Evolutionary conservation across 2,113 vertebrate genomes (phyloP), one percentile per base, ranked within the genome.

Genomic region (Lethenteron camtschaticum): DNA sequence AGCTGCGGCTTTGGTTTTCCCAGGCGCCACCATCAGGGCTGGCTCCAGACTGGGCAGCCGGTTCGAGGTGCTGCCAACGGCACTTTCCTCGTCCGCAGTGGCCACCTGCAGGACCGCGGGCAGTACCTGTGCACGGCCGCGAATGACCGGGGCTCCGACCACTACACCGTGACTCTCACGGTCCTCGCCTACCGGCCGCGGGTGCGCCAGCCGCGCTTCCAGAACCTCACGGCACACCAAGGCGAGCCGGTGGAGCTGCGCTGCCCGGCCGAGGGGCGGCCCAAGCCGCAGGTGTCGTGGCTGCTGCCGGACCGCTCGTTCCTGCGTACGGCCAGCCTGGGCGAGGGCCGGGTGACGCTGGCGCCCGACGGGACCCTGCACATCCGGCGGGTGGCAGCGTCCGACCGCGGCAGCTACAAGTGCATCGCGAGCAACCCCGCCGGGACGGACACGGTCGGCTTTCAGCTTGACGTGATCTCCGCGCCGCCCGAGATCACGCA

Each of bases 61-160:
- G 8, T 87, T 88, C 60, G 81, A 91, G 72, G 84, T 95, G 20
- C 80, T 83, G 70, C 75, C 20, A 89, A 91, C 6, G 91, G 91
- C 3, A 85, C 86, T 0, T 75, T 96, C 2, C 70, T 83, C 74
- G 86, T 96, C 71, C 82, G 75, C 13, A 81, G 78, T 4, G 79
- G 76, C 1, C 85, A 87, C 3, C 76, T 80, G 9, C 78, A 81
- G 24, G 91, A 96, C 73, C 78, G 68, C 0, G 90, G 89, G 2
- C 86, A 83, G 72, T 96, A 92, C 76, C 57, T 84, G 70, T 96
- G 91, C 75, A 82, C 76, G 0, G 85, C 81, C 66, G 82, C 82
- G 74, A 94, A 90, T 73, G 75, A 79, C 56, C 80, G 86, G 3
- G 89, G 90, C 0, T 9, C 73, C 2, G 88, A 87, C 76, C 78